Conservation (phyloP, 2,797 vertebrate species). For the Gadopsis marmoratus region DNA sequence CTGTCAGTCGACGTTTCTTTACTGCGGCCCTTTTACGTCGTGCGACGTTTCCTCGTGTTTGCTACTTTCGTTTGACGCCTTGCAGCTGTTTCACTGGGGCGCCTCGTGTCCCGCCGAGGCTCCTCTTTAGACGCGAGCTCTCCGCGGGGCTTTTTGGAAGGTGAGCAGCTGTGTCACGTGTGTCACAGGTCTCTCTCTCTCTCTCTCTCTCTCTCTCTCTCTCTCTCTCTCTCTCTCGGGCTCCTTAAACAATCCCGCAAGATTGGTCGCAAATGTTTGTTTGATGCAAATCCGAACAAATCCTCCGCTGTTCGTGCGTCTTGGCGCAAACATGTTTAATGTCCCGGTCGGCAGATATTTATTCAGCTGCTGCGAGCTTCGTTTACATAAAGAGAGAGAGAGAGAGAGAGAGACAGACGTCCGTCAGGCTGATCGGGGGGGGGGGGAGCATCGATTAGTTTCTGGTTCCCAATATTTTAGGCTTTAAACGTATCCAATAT, state of each 20-base stretch:
- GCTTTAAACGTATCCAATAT: background rate
- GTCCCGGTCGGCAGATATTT: slow-evolving; percentile 75
- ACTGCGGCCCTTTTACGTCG: too few species aligned
- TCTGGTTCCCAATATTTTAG: background rate
- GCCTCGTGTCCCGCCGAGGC: too few species aligned
- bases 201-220: slow-evolving; percentile 1
- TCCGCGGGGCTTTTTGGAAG: slow-evolving; percentile 32
- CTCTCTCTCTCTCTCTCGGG: background rate
- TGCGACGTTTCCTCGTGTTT: background rate
- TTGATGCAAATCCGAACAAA: slow-evolving; percentile 83
- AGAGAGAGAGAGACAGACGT: slow-evolving; percentile 10
- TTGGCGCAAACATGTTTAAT: slow-evolving; percentile 81
- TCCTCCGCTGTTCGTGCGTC: slow-evolving; percentile 78
- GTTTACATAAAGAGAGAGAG: slow-evolving; percentile 63
- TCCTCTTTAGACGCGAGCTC: background rate
- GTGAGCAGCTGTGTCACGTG: slow-evolving; percentile 67
- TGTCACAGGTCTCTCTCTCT: background rate
- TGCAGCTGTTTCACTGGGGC: too few species aligned
- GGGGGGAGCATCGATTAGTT: slow-evolving; percentile 18
- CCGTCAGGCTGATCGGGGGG: slow-evolving; percentile 27
- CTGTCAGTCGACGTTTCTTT: too few species aligned
- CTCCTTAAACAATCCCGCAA: slow-evolving; percentile 71
- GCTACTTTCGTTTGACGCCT: background rate
- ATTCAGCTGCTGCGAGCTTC: slow-evolving; percentile 80
- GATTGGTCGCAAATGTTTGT: slow-evolving; percentile 81